Percentiles rank a stretch among this genome's conserved stretches.
Evolutionary conservation across 2,113 vertebrate species (phyloP).

Genomic region (Pluvialis apricaria): DNA sequence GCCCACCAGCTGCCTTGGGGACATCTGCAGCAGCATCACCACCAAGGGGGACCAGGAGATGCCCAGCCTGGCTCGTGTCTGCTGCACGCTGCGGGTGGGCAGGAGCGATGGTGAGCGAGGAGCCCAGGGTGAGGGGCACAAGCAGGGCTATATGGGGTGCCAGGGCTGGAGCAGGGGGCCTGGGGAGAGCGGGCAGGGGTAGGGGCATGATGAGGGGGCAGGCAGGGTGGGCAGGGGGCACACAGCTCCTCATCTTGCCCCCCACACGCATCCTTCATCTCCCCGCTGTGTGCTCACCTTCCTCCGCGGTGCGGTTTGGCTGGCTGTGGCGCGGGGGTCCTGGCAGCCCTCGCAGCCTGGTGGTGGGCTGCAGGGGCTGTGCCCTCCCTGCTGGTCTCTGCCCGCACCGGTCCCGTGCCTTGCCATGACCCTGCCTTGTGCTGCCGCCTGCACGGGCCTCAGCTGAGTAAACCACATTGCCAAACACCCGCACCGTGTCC

Average conservation of each 20-base stretch:
- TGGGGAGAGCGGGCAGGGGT: fast-evolving
- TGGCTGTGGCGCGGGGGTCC: not conserved
- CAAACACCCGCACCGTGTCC: not conserved
- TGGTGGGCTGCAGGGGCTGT: not conserved
- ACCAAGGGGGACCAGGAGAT: no score
- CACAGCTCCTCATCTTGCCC: not conserved
- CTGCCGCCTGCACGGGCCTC: not conserved
- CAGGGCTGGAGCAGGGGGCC: not conserved
- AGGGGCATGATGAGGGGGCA: not conserved
- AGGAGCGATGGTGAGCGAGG: not conserved
- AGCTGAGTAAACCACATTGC: conserved; percentile 38
- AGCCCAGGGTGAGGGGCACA: not conserved
- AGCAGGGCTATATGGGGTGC: not conserved
- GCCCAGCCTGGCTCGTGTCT: not conserved
- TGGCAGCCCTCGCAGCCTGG: fast-evolving
- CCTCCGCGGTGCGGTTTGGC: fast-evolving
- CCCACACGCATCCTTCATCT: not conserved
- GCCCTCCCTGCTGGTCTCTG: not conserved
- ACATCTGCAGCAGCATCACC: not conserved
- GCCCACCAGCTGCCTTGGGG: not conserved
- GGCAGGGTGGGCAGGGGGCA: not conserved
- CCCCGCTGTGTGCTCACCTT: not conserved
- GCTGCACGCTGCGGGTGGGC: not conserved
- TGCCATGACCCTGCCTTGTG: conserved; percentile 51
- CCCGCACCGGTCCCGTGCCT: not conserved